phyloP scores from a whole-genome alignment of 2,888 invertebrate species.

The Cerastis rubricosa region DNA sequence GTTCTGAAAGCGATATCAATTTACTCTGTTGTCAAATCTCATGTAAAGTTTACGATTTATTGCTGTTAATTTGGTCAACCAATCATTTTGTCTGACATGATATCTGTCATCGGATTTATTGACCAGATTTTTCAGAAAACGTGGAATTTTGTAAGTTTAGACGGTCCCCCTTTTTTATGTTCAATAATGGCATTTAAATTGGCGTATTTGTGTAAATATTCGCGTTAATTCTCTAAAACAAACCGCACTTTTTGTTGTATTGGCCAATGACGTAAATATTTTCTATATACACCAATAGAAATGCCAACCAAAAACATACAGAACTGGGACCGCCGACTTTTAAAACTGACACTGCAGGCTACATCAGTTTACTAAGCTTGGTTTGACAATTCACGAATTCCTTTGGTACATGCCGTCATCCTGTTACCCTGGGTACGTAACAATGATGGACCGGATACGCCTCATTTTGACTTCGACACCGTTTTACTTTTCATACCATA shows the following conservation, averaged over 20 bases:
- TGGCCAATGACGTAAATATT: neutral
- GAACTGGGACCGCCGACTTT: constrained; percentile 7
- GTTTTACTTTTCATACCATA: constrained; percentile 41
- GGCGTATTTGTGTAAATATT: constrained; percentile 1
- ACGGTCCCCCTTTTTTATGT: neutral
- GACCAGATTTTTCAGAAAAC: neutral
- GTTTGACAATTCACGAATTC: constrained; percentile 29
- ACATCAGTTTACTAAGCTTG: constrained; percentile 32
- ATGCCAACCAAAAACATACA: neutral
- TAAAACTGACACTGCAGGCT: neutral
- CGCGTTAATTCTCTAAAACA: neutral
- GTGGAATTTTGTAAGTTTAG: constrained; percentile 2
- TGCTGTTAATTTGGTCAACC: constrained; percentile 10
- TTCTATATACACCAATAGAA: neutral
- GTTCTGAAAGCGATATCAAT: constrained; percentile 10
- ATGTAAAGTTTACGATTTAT: constrained; percentile 35
- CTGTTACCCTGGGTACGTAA: constrained; percentile 21
- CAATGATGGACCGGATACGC: constrained; percentile 47
- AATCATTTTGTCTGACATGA: constrained; percentile 13
- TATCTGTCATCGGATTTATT: constrained; percentile 12
- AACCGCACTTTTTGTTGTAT: neutral
- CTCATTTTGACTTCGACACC: constrained; percentile 44
- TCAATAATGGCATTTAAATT: neutral
- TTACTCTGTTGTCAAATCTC: constrained; percentile 3
- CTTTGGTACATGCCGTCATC: constrained; percentile 30